Evolutionary conservation across 1,140 invertebrate species (phyloP).

Genomic region (Samia ricini): DNA sequence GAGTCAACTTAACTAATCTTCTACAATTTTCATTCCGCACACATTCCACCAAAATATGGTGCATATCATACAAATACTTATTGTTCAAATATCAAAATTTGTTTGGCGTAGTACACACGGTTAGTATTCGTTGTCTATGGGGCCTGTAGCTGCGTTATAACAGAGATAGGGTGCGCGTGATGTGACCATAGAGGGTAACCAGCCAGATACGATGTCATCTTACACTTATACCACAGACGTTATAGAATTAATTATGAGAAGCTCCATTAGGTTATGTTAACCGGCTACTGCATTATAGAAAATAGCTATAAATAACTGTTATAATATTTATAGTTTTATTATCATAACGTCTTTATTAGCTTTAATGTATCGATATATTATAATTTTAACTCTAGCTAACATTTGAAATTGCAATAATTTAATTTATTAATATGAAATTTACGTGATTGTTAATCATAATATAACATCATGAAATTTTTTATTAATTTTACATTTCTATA

Average conservation of each 20-base stretch:
- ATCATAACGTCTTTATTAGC: too few relatives aligned
- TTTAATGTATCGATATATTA: too few relatives aligned
- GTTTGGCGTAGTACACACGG: slow-evolving; percentile 16
- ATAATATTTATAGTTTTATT: not conserved
- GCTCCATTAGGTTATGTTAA: not conserved
- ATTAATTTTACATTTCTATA: too few relatives aligned
- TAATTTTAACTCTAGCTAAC: too few relatives aligned
- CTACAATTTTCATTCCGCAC: too few relatives aligned
- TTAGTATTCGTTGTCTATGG: slow-evolving; percentile 33
- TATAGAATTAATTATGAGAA: slow-evolving; percentile 23
- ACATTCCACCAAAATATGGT: too few relatives aligned
- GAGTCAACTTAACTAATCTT: too few relatives aligned
- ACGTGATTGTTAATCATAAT: too few relatives aligned
- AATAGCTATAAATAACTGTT: not conserved
- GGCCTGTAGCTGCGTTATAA: slow-evolving; percentile 53
- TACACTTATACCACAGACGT: slow-evolving; percentile 25
- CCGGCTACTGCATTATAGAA: not conserved
- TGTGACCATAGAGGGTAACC: slow-evolving; percentile 58
- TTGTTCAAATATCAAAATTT: slow-evolving; percentile 33
- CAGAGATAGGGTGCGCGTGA: slow-evolving; percentile 61
- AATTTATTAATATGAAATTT: too few relatives aligned
- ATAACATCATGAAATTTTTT: too few relatives aligned
- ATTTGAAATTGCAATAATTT: too few relatives aligned
- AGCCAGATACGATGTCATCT: slow-evolving; percentile 25
- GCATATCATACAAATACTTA: too few relatives aligned